Evolutionary conservation across 2,888 invertebrate species (phyloP).

Genomic region (Gisinianus flammeolus): DNA sequence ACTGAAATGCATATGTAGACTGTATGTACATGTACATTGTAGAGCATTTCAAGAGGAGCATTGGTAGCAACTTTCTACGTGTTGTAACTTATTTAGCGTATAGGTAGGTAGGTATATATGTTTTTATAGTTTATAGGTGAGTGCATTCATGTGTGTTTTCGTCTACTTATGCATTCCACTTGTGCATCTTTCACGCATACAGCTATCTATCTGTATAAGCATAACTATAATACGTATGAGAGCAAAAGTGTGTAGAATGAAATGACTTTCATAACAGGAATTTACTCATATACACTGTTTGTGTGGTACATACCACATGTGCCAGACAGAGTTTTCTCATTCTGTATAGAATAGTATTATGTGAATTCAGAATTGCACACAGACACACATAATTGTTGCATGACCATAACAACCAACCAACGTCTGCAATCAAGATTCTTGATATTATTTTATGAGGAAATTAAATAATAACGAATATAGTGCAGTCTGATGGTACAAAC

Average conservation of each 20-base stretch:
- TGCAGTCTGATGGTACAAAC: too few relatives aligned
- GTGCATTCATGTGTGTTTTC: background rate
- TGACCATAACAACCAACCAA: background rate
- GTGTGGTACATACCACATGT: background rate
- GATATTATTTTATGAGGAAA: background rate
- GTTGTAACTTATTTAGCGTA: background rate
- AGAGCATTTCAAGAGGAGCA: background rate
- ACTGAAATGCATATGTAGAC: background rate
- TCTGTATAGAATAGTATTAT: background rate
- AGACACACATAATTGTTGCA: constrained; percentile 16
- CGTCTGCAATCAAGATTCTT: background rate
- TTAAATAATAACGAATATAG: constrained; percentile 2
- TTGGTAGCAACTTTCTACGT: background rate
- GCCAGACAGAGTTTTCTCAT: constrained; percentile 2
- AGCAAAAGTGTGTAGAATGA: background rate
- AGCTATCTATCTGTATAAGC: too few relatives aligned
- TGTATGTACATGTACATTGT: background rate
- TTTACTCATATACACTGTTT: too few relatives aligned
- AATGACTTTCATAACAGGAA: background rate
- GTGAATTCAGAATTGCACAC: constrained; percentile 8
- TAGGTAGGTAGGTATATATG: background rate
- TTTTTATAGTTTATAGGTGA: too few relatives aligned
- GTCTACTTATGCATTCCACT: background rate
- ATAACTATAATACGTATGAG: background rate
- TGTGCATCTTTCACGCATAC: background rate